Conservation (phyloP, 2,797 vertebrate species). For the Xerus rutilus region DNA sequence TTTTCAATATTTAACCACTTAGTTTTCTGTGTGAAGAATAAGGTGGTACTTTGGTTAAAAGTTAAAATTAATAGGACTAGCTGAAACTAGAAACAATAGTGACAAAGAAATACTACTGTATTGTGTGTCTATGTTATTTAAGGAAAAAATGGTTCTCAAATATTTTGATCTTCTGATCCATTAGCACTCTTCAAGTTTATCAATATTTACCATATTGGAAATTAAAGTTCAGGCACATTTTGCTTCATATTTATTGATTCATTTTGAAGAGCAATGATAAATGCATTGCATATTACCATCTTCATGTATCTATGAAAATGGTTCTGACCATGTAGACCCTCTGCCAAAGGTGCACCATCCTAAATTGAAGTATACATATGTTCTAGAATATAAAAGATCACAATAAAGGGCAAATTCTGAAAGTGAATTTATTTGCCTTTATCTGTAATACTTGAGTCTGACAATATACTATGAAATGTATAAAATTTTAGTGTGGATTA, state of each 20-base stretch:
- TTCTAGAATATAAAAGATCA: neutral
- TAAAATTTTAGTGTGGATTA: neutral
- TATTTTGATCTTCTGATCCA: neutral
- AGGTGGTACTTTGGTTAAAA: neutral
- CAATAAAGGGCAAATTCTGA: neutral
- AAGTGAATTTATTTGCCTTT: neutral
- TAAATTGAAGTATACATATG: neutral
- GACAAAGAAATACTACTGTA: neutral
- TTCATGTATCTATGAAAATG: neutral
- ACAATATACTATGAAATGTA: neutral
- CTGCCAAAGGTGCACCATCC: neutral
- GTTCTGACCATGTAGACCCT: neutral
- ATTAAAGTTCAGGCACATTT: neutral
- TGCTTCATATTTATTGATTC: neutral
- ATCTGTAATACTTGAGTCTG: neutral
- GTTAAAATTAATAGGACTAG: neutral
- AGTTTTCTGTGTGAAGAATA: slow-evolving; percentile 13
- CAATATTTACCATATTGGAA: neutral
- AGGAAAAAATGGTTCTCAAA: slow-evolving; percentile 8
- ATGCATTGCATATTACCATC: neutral
- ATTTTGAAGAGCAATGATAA: neutral
- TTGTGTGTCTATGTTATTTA: neutral
- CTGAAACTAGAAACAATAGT: neutral
- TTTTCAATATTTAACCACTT: neutral
- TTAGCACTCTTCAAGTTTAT: neutral